Base-by-base conservation (phyloP, 1,140 invertebrate species). In the Listronotus oregonensis region DNA sequence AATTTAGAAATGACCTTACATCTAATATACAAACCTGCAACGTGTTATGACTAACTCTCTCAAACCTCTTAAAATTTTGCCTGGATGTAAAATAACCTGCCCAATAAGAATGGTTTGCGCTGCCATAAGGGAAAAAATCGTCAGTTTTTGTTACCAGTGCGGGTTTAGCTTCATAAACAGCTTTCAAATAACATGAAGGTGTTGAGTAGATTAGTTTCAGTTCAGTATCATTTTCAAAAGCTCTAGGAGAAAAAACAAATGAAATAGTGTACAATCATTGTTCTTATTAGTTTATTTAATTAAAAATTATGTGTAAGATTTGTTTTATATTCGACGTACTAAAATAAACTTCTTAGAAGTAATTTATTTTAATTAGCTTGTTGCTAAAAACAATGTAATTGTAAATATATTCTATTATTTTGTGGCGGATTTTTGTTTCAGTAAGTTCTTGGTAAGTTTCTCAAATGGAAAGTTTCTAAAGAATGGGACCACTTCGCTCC, bases 21-120 rank as follows among this genome's bases (percentile, higher is more conserved):
- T 9, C 21, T 31, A 27, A 15, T 1, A 32, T 27, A 59, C 21
- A 71, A 77, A 85, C 85, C 78, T 89, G 87, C 15, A 91, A 77
- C 55, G 89, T 85, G 67, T 86, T 85, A 69, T 90, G 89, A 1
- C 84, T 84, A 68, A 82, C 77, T 47, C 87, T 80, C 12, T 85
- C 84, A 14, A 84, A 80, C 55, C 85, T 83, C 73, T 92, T 92
- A 0, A 89, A 78, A 58, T 85, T 84, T 1, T 89, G 85, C 66
- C 89, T 76, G 0, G 90, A 93, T 1, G 88, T 91, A 74, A 89
- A 95, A 76, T 91, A 95, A 1, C 93, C 93, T 1, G 90, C 91
- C 93, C 92, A 95, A 74, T 89, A 94, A 0, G 85, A 83, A 72
- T 91, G 85, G 3, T 81, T 75, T 51, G 85, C 83, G 69, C 84